phyloP scores from a whole-genome alignment of 2,888 invertebrate genomes.

The Drosophila phalerata region DNA sequence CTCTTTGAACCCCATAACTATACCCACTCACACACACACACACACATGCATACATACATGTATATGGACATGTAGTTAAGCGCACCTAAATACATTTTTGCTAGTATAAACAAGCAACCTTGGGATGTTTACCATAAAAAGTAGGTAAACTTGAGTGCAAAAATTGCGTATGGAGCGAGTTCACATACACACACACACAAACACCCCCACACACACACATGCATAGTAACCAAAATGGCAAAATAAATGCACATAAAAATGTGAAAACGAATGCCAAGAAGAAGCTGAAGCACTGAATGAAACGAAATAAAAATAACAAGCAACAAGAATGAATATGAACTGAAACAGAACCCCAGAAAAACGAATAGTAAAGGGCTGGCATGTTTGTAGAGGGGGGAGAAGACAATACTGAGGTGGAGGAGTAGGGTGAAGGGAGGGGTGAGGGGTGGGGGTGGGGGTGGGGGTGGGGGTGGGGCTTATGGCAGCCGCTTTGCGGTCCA shows the following conservation, averaged over 20 bases:
- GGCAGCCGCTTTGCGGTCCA: constrained; percentile 61
- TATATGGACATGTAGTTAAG: constrained; percentile 67
- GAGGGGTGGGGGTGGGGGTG: not conserved
- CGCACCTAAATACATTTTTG: constrained; percentile 81
- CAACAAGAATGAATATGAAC: constrained; percentile 67
- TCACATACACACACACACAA: constrained; percentile 29
- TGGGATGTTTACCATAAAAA: constrained; percentile 82
- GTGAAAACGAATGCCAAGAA: constrained; percentile 59
- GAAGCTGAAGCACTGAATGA: constrained; percentile 35
- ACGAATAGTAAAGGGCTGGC: constrained; percentile 55
- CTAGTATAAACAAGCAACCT: constrained; percentile 82
- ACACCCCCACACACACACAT: constrained; percentile 9
- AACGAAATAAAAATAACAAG: constrained; percentile 62
- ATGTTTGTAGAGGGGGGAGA: not conserved
- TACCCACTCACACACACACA: constrained; percentile 12
- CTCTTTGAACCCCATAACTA: constrained; percentile 20
- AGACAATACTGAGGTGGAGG: no score
- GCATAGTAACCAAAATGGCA: constrained; percentile 57
- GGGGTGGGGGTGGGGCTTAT: constrained; percentile 10
- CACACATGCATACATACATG: constrained; percentile 6
- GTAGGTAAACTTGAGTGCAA: constrained; percentile 82
- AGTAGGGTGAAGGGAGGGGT: not conserved
- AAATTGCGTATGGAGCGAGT: constrained; percentile 72
- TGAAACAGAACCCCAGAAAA: constrained; percentile 48
- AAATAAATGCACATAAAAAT: constrained; percentile 78